phyloP scores from a whole-genome alignment of 2,797 vertebrate genomes.

The Arrhamphus sclerolepis region DNA sequence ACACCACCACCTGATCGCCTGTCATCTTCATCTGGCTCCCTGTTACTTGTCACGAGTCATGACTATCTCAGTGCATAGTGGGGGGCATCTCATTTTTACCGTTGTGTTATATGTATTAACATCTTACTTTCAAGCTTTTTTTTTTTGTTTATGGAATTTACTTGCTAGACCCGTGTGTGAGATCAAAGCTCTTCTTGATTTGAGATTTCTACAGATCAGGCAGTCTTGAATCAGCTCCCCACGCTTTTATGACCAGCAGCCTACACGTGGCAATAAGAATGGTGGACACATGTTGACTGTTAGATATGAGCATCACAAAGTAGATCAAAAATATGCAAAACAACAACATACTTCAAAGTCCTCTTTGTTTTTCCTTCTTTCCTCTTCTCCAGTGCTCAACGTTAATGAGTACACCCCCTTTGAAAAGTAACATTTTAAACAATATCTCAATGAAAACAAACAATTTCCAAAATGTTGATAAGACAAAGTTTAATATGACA shows the following conservation, averaged over 20 bases:
- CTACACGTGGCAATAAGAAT: no score
- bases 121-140: background rate
- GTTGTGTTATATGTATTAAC: background rate
- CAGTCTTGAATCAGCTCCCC: background rate
- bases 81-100: background rate
- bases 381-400: background rate
- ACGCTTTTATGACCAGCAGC: background rate
- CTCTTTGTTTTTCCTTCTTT: background rate
- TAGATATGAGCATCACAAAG: no score
- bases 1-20: slow-evolving; percentile 3
- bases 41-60: slow-evolving; percentile 6
- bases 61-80: background rate
- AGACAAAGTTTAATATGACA: no score
- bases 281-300: no score
- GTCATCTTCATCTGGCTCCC: background rate
- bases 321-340: background rate
- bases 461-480: no score
- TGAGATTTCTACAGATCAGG: background rate
- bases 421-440: no score
- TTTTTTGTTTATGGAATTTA: background rate
- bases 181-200: background rate
- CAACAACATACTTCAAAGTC: background rate
- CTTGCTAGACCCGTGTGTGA: background rate
- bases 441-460: no score
- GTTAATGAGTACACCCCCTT: no score